These are phyloP conservation scores for Alca torda DNA, from an alignment of 2,797 vertebrate genomes.

Conservation along the genomic window DNA sequence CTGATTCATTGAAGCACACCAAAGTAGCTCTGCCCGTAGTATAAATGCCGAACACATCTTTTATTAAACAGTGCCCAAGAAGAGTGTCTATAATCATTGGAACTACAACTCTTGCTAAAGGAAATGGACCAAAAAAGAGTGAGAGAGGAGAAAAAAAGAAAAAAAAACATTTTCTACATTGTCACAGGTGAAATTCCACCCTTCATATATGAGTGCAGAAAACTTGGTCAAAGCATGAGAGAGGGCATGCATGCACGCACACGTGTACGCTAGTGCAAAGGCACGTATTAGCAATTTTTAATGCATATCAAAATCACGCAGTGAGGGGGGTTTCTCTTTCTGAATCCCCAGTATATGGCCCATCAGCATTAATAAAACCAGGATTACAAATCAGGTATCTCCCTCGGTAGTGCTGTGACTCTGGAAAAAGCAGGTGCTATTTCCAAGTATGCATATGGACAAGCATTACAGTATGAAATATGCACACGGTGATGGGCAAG, in stretches of 20 bases:
- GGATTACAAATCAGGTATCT: conserved; percentile 29
- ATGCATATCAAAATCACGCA: background rate
- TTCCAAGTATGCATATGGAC: conserved; percentile 39
- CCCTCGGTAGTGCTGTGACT: conserved; percentile 43
- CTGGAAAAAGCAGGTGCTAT: conserved; percentile 49
- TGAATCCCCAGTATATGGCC: background rate
- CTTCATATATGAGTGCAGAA: background rate
- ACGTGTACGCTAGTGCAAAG: background rate
- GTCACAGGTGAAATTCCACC: background rate
- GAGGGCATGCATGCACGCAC: background rate
- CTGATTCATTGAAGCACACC: background rate
- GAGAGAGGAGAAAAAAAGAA: background rate
- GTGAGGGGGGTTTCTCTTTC: background rate
- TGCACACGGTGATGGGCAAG: conserved; percentile 4
- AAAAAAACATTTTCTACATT: background rate
- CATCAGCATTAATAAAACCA: conserved; percentile 8
- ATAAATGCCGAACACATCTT: background rate
- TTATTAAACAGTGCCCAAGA: background rate
- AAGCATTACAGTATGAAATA: conserved; percentile 42
- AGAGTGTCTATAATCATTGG: background rate
- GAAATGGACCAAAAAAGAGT: background rate
- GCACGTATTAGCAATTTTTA: background rate
- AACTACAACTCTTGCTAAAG: background rate
- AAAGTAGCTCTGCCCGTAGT: background rate
- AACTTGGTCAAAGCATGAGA: background rate